Conservation (phyloP, 2,797 vertebrate species). For the Rhodeus uyekii region DNA sequence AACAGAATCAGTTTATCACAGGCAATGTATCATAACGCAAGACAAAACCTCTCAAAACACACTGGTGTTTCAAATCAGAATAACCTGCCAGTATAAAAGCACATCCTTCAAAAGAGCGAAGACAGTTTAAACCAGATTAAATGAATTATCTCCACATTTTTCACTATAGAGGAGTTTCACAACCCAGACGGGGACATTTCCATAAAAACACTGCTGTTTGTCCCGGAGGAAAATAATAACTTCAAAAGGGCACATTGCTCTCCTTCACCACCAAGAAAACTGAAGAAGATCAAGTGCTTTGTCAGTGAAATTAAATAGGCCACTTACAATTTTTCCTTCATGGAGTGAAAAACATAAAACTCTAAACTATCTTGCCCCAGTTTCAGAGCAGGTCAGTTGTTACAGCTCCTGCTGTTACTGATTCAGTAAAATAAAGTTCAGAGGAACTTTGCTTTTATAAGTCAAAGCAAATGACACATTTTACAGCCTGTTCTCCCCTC, state of each 20-base stretch:
- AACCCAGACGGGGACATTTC: neutral
- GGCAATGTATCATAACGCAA: neutral
- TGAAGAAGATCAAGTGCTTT: constrained; percentile 30
- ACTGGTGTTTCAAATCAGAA: neutral
- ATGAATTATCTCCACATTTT: neutral
- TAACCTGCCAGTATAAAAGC: neutral
- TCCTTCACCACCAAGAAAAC: constrained; percentile 20
- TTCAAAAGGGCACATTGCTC: constrained; percentile 9
- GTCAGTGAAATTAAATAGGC: constrained; percentile 34
- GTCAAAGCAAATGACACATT: neutral
- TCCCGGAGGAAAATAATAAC: constrained; percentile 9
- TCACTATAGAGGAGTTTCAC: neutral
- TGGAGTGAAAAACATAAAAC: neutral
- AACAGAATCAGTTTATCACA: neutral
- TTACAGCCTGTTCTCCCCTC: neutral
- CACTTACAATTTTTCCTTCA: constrained; percentile 31
- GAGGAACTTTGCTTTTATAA: neutral
- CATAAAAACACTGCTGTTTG: constrained; percentile 12
- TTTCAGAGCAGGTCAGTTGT: constrained; percentile 15
- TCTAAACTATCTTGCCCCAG: constrained; percentile 38
- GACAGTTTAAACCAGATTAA: neutral
- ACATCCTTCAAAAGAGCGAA: neutral
- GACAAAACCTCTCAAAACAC: neutral
- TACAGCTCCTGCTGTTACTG: neutral
- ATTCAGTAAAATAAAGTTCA: neutral